These are phyloP conservation scores for Palloptera scutellata DNA, from an alignment of 2,888 invertebrate genomes.

Conservation along the genomic window DNA sequence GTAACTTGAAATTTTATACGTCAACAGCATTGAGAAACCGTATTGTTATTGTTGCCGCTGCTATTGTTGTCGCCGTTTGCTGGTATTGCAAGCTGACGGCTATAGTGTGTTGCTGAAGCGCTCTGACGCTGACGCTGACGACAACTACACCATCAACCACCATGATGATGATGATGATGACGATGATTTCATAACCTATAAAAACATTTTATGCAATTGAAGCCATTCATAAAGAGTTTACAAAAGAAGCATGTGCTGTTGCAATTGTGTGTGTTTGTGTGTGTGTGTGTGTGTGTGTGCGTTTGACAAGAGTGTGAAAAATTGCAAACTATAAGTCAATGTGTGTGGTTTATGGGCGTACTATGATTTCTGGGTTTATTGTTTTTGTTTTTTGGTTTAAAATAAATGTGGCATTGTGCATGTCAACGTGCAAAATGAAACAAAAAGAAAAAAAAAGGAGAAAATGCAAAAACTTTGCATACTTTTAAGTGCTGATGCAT, in stretches of 20 bases:
- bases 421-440: neutral
- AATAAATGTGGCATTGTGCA: neutral
- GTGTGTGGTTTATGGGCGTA: neutral
- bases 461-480: slow-evolving; percentile 16
- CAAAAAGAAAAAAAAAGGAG: too few relatives aligned
- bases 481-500: slow-evolving; percentile 24
- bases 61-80: neutral
- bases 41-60: neutral
- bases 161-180: slow-evolving; percentile 15
- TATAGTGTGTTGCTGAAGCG: slow-evolving; percentile 15
- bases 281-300: neutral
- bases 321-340: neutral
- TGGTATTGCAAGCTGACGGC: slow-evolving; percentile 12
- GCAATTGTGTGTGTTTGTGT: neutral
- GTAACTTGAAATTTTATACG: slow-evolving; percentile 20
- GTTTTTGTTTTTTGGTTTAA: neutral
- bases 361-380: neutral
- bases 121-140: neutral
- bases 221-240: neutral
- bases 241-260: neutral
- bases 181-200: slow-evolving; percentile 24
- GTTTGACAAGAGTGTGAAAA: slow-evolving; percentile 5
- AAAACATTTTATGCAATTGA: slow-evolving; percentile 24
- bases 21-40: neutral
- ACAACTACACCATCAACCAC: slow-evolving; percentile 10